Percentiles rank a stretch among this genome's conserved stretches.
phyloP scores from a whole-genome alignment of 2,888 invertebrate genomes.

The Palloptera scutellata region DNA sequence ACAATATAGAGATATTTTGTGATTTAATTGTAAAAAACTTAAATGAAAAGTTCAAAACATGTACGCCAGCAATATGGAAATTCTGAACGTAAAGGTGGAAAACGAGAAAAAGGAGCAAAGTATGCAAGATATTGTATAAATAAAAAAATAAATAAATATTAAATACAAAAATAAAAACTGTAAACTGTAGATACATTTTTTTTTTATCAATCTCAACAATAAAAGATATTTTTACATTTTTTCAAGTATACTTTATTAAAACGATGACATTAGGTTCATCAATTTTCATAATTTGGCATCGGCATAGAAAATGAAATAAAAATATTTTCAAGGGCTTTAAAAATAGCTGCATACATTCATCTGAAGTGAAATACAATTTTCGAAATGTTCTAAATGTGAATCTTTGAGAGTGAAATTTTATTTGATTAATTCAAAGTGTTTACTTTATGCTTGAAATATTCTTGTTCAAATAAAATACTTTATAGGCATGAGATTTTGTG shows the following conservation, averaged over 20 bases:
- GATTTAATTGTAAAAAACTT: constrained; percentile 21
- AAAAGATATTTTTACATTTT: constrained; percentile 3
- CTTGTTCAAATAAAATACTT: background rate
- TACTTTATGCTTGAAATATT: constrained; percentile 1
- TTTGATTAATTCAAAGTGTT: constrained; percentile 18
- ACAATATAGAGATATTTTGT: background rate
- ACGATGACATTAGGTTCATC: background rate
- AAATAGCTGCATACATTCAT: constrained; percentile 22
- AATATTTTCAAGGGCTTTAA: constrained; percentile 33
- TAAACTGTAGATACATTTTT: background rate
- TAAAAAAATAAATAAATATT: background rate
- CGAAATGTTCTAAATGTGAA: background rate
- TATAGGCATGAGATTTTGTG: too few relatives aligned
- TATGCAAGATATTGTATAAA: constrained; percentile 22
- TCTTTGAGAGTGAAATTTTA: constrained; percentile 19
- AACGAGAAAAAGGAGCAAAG: constrained; percentile 45
- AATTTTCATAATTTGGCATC: background rate
- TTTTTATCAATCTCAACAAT: background rate
- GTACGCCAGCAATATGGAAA: constrained; percentile 50
- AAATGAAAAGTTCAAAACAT: constrained; percentile 56
- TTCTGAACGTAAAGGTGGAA: constrained; percentile 50
- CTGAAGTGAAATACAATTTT: too few relatives aligned
- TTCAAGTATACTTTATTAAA: background rate
- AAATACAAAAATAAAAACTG: background rate
- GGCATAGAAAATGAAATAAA: background rate